Conservation (phyloP, 2,797 vertebrate species). For the Podarcis siculus region DNA sequence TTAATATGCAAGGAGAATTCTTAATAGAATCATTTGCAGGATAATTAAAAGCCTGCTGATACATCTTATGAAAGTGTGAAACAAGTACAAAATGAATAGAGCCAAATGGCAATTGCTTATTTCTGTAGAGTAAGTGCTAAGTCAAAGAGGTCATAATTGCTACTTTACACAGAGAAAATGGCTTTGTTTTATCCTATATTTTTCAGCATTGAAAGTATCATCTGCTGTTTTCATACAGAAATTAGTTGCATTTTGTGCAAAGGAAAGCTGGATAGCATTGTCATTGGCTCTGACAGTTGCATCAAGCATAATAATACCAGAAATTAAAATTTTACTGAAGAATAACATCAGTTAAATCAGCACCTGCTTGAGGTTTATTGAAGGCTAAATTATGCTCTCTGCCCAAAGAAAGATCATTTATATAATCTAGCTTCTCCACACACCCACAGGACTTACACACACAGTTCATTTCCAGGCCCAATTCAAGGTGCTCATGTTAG, state of each 20-base stretch:
- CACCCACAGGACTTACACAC: conserved; percentile 14
- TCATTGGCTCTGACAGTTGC: conserved; percentile 30
- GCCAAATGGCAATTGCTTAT: conserved; percentile 70
- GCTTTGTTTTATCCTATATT: conserved; percentile 72
- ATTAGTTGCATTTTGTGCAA: conserved; percentile 48
- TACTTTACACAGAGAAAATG: conserved; percentile 72
- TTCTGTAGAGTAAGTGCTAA: conserved; percentile 74
- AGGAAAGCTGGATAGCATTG: conserved; percentile 49
- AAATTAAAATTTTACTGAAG: conserved; percentile 38
- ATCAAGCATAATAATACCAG: conserved; percentile 41
- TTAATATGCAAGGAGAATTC: conserved; percentile 77
- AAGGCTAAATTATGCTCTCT: conserved; percentile 28
- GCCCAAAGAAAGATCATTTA: not conserved
- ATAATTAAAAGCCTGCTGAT: conserved; percentile 77
- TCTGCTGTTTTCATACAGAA: conserved; percentile 63
- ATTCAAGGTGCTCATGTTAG: no score
- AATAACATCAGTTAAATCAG: conserved; percentile 41
- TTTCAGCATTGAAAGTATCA: conserved; percentile 57
- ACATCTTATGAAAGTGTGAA: conserved; percentile 74
- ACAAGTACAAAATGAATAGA: conserved; percentile 71
- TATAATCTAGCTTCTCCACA: conserved; percentile 31
- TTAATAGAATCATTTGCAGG: conserved; percentile 75
- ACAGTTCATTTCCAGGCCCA: not conserved
- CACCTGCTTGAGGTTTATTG: conserved; percentile 18
- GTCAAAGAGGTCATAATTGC: conserved; percentile 75